Conservation (phyloP, 2,797 vertebrate species). For the Lepus townsendii region DNA sequence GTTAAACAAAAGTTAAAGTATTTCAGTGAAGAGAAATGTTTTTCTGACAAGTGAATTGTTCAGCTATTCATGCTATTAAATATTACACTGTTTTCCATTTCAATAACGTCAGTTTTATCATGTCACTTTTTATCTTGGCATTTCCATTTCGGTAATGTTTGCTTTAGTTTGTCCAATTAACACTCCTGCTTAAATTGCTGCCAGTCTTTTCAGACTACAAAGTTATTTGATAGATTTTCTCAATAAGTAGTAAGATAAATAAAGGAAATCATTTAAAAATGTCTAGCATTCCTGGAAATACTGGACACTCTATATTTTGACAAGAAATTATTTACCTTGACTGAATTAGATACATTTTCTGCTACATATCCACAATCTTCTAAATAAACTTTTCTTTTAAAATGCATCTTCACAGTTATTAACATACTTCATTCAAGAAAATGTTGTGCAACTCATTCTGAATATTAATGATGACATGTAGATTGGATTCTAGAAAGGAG, state of each 20-base stretch:
- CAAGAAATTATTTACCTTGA: background rate
- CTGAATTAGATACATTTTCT: background rate
- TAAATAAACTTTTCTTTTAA: slow-evolving; percentile 29
- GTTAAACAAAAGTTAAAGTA: slow-evolving; percentile 55
- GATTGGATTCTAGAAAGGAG: background rate
- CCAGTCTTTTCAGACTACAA: background rate
- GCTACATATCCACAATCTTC: background rate
- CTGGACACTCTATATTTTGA: background rate
- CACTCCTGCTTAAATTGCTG: slow-evolving; percentile 27
- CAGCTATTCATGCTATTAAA: slow-evolving; percentile 34
- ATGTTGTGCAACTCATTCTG: background rate
- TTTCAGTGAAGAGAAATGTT: slow-evolving; percentile 24
- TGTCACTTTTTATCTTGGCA: background rate
- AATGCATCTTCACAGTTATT: background rate
- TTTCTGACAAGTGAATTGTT: slow-evolving; percentile 31
- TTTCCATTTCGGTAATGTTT: slow-evolving; percentile 53
- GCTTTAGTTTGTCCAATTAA: slow-evolving; percentile 57
- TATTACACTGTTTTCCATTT: background rate
- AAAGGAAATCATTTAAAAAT: slow-evolving; percentile 7
- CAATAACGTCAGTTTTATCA: background rate
- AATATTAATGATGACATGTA: background rate
- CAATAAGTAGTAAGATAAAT: background rate
- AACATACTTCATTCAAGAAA: background rate
- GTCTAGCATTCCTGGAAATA: background rate
- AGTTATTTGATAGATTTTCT: background rate